Evolutionary conservation across 1,140 invertebrate genomes (phyloP).

Genomic region (Metaphire vulgaris): DNA sequence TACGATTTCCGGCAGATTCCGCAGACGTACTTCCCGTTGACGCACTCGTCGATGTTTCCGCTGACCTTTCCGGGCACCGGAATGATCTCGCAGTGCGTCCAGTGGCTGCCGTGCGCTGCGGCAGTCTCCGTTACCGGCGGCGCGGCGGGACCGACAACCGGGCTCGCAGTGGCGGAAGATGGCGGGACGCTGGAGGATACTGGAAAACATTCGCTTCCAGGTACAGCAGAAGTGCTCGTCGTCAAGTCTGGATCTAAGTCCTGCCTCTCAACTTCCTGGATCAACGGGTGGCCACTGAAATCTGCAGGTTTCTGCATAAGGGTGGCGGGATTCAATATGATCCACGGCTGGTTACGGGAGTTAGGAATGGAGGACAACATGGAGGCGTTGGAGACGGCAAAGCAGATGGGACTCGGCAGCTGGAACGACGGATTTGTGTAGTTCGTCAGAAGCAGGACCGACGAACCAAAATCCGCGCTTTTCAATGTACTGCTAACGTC

Average conservation of each 20-base stretch:
- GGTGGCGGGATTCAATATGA: too few species aligned
- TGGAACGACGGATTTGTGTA: background rate
- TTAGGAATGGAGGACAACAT: background rate
- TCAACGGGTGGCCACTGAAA: too few species aligned
- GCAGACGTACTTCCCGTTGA: slow-evolving; percentile 73
- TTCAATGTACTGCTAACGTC: background rate
- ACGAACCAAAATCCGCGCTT: background rate
- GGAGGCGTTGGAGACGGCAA: background rate
- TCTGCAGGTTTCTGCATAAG: too few species aligned
- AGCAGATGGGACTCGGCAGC: background rate
- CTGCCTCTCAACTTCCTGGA: too few species aligned
- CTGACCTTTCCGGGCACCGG: slow-evolving; percentile 28
- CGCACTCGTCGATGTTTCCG: slow-evolving; percentile 7
- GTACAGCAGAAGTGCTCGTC: too few species aligned
- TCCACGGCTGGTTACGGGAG: background rate
- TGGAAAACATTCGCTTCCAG: too few species aligned
- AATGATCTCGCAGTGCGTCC: slow-evolving; percentile 25
- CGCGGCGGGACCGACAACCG: too few species aligned
- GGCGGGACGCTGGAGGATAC: too few species aligned
- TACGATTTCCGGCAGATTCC: slow-evolving; percentile 84
- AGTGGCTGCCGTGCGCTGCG: slow-evolving; percentile 15
- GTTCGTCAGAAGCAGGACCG: background rate
- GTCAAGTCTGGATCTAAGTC: too few species aligned
- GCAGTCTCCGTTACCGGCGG: background rate
- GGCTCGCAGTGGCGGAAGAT: too few species aligned